Base-by-base conservation (phyloP, 2,888 invertebrate genomes). In the Apamea crenata region DNA sequence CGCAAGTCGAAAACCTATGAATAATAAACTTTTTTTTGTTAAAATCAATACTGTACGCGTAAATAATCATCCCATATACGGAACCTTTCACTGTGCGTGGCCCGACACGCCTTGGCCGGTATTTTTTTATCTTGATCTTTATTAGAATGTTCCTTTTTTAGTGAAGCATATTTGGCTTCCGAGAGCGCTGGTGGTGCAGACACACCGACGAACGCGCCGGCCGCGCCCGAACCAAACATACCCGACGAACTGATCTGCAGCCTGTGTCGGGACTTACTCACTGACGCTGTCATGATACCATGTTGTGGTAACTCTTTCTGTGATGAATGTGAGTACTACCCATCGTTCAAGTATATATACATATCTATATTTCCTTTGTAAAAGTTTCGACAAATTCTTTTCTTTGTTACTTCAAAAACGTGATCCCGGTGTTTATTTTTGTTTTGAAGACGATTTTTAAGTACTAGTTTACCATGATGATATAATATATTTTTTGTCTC, bases 301-400 rank as follows among this genome's bases (percentile, higher is more conserved):
- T 99, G 99, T 94, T 99, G 99, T 95, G 99, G 99, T 7, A 99
- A 99, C 95, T 99, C 99, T 18, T 99, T 99, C 96, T 99, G 99
- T 95, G 99, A 99, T 95, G 99, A 99, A 95, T 99, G 99, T 98
- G 97, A 97, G 98, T 84, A 36, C 12, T 56, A 74, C 18, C 2
- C 29, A 5, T 29, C 29, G 25, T 59, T 32, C 25, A 47, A 32
- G 25, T 12, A 36, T 8, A 10, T 47, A n/a, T 14, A 8, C 29
- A 14, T 74, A 53, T 25, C 8, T 10, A 36, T 72, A 47, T 36
- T 76, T 12, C 10, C 21, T 36, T 61, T 47, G 44, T 56, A 32
- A 75, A 75, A 44, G 16, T 16, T 32, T 3, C 16, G 25, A n/a
- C 14, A 47, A 6, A 8, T 8, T 40, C 32, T 36, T 53, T 78